Evolutionary conservation across 2,113 vertebrate genomes (phyloP).

Genomic region (Ictalurus furcatus): DNA sequence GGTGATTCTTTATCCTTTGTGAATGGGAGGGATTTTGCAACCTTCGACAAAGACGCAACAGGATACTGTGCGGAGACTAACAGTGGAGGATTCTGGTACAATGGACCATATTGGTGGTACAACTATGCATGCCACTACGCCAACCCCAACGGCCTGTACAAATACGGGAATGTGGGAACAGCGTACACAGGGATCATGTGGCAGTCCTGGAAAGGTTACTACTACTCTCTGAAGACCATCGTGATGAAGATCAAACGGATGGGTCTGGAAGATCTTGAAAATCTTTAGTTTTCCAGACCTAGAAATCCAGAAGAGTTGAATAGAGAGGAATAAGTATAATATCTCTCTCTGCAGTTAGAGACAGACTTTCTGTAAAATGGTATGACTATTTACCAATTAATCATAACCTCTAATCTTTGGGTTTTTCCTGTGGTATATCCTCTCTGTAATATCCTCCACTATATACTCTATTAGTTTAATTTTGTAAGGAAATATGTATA

Average conservation of each 20-base stretch:
- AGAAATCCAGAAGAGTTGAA: background rate
- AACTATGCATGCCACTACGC: constrained; percentile 62
- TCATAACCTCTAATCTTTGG: background rate
- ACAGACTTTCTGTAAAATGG: background rate
- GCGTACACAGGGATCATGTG: constrained; percentile 40
- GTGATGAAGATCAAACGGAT: constrained; percentile 58
- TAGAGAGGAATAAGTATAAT: background rate
- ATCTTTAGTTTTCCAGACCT: background rate
- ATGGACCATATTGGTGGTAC: constrained; percentile 35
- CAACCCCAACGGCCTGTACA: constrained; percentile 71
- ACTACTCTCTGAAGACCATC: constrained; percentile 53
- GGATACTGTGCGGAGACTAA: background rate
- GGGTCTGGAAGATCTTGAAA: background rate
- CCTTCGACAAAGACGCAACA: background rate
- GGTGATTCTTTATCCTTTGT: constrained; percentile 8
- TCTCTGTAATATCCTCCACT: too few relatives aligned
- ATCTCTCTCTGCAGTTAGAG: background rate
- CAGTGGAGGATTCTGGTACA: constrained; percentile 63
- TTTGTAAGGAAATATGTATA: too few relatives aligned
- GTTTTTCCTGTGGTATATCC: too few relatives aligned
- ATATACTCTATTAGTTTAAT: too few relatives aligned
- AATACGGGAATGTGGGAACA: constrained; percentile 22
- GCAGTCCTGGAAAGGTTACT: constrained; percentile 23
- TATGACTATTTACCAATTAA: background rate
- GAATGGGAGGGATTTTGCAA: background rate